phyloP scores from a whole-genome alignment of 2,113 vertebrate species.

The Callithrix jacchus region DNA sequence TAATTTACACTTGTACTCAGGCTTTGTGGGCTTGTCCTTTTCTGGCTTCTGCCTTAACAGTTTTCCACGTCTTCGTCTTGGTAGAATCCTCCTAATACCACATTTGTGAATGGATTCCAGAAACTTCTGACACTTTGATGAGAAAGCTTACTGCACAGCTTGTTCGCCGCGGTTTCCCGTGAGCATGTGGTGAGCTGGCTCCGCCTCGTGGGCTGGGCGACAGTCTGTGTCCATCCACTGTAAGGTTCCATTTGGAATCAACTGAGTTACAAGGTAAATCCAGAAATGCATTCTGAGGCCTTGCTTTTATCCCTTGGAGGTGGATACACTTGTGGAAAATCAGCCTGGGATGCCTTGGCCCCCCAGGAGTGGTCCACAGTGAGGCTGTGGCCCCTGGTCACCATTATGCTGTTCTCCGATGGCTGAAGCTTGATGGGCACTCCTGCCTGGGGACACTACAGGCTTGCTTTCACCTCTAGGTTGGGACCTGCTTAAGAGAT shows the following conservation, averaged over 20 bases:
- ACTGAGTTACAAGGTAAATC: slow-evolving; percentile 56
- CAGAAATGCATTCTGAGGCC: slow-evolving; percentile 57
- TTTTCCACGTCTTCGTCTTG: not conserved
- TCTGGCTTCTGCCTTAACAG: not conserved
- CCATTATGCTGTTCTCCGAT: slow-evolving; percentile 42
- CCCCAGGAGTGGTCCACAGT: not conserved
- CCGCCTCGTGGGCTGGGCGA: slow-evolving; percentile 25
- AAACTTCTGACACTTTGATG: slow-evolving; percentile 50
- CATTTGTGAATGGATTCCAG: slow-evolving; percentile 7
- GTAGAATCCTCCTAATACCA: not conserved
- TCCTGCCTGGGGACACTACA: slow-evolving; percentile 38
- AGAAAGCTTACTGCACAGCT: slow-evolving; percentile 42
- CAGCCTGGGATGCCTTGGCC: slow-evolving; percentile 45
- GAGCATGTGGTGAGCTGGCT: slow-evolving; percentile 36
- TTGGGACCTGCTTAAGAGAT: not conserved
- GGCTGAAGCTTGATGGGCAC: slow-evolving; percentile 59
- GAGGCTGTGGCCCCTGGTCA: not conserved
- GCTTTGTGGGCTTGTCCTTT: not conserved
- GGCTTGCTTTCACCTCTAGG: slow-evolving; percentile 61
- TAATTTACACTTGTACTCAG: not conserved
- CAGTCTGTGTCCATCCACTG: slow-evolving; percentile 35
- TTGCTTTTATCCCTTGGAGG: slow-evolving; percentile 62
- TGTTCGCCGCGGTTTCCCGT: slow-evolving; percentile 13
- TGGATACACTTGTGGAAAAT: slow-evolving; percentile 43
- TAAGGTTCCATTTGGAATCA: slow-evolving; percentile 49